Evolutionary conservation across 2,113 vertebrate species (phyloP), one percentile per base, ranked within the genome.

Genomic region (Lasiurus borealis): DNA sequence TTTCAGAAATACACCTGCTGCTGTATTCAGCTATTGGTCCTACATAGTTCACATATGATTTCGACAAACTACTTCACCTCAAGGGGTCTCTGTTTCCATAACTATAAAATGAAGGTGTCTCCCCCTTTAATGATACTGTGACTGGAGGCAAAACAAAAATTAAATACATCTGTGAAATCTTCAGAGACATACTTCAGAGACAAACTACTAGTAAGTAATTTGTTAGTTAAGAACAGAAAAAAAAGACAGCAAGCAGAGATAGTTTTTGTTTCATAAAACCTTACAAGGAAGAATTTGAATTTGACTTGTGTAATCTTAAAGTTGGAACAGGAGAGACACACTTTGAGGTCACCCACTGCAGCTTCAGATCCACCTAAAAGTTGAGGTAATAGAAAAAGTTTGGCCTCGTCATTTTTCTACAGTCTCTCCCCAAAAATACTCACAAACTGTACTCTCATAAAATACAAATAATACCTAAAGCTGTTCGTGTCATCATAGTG

Each of bases 71-170:
- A 64, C 40, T 95, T 95, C 66, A 89, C 59, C 16, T 91, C 52
- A 76, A 11, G 34, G 71, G n/a, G 19, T 34, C 27, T 96, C 52
- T 95, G 84, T 72, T 76, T 95, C 78, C 27, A 3, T 59, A 21
- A 36, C 48, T 77, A 40, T 64, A 62, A 92, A 88, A 89, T 66
- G 81, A 90, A 68, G 15, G 29, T 91, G 23, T 57, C 44, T 78
- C 13, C 13, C 13, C 18, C 78, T 85, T 48, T 46, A 85, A 48
- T 48, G n/a, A 88, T 62, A 80, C 18, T 2, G 14, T 59, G 44
- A 82, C 48, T 69, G 68, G 83, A 85, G 85, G 19, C 46, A 87
- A 96, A 88, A 89, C 71, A 48, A 93, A 95, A 66, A 72, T 59
- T 77, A 95, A 92, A 89, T 62, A 62, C 1, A 76, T 31, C 64